These are phyloP conservation scores for Cryptomyrus ogoouensis DNA, from an alignment of 2,113 vertebrate genomes.

Conservation along the genomic window DNA sequence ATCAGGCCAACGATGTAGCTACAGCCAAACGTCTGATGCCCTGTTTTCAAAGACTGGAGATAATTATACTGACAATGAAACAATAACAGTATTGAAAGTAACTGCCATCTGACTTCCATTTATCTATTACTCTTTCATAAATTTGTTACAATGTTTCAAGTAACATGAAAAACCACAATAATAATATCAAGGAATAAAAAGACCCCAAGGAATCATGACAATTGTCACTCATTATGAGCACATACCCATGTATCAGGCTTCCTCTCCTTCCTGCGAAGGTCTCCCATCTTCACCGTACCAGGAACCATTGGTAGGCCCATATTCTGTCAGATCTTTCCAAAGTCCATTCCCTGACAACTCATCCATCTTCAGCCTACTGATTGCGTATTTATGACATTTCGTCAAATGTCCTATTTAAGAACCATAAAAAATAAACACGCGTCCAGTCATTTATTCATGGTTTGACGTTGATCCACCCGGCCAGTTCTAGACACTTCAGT, in stretches of 20 bases:
- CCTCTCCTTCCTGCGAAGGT: not conserved
- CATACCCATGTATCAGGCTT: not conserved
- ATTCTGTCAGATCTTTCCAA: not conserved
- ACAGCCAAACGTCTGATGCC: not conserved
- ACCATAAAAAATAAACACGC: not conserved
- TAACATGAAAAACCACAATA: not conserved
- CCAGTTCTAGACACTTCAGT: not conserved
- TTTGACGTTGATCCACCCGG: not conserved
- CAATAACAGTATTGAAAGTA: not conserved
- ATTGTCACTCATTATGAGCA: not conserved
- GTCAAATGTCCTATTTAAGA: not conserved
- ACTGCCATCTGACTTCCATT: not conserved
- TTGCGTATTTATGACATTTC: not conserved
- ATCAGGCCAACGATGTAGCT: not conserved
- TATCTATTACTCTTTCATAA: not conserved
- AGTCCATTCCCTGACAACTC: not conserved
- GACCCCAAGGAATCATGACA: not conserved
- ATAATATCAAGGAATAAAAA: not conserved
- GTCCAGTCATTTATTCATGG: not conserved
- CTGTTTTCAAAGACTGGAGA: not conserved
- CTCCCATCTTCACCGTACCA: not conserved
- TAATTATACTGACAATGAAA: not conserved
- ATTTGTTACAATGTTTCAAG: not conserved
- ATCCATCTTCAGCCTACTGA: not conserved
- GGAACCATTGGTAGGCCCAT: not conserved